A percentile compares a stretch with the other conserved stretches of the same genome.
phyloP scores from a whole-genome alignment of 2,888 invertebrate genomes.

The Syrista parreyssii region DNA sequence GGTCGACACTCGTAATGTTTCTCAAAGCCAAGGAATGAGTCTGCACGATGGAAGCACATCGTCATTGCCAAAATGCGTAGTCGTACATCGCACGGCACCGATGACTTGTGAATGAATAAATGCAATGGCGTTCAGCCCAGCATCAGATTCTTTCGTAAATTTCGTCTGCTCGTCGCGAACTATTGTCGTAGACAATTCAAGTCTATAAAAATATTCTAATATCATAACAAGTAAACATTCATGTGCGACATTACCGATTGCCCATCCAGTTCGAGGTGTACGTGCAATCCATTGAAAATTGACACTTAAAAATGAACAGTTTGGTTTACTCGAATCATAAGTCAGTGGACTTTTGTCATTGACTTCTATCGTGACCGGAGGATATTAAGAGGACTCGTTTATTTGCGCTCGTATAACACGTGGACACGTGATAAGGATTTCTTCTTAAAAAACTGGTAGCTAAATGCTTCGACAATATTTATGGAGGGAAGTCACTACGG shows the following conservation, averaged over 20 bases:
- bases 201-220: too few species aligned
- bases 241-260: background rate
- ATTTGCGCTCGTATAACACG: background rate
- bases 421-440: background rate
- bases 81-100: background rate
- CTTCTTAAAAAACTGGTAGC: background rate
- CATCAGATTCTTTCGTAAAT: background rate
- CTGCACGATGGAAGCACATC: background rate
- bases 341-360: background rate
- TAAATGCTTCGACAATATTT: background rate
- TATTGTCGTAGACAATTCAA: background rate
- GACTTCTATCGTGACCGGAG: background rate
- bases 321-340: background rate
- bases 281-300: too few species aligned
- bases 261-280: too few species aligned
- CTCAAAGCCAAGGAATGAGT: background rate
- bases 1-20: background rate
- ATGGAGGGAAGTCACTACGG: background rate
- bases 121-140: background rate
- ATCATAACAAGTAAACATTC: background rate
- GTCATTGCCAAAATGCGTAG: background rate
- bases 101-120: background rate
- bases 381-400: background rate
- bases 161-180: background rate
- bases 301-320: background rate